A percentile compares a stretch with the other conserved stretches of the same genome.
These are phyloP conservation scores for Trichosurus vulpecula DNA, from an alignment of 2,797 vertebrate genomes.

Conservation along the genomic window DNA sequence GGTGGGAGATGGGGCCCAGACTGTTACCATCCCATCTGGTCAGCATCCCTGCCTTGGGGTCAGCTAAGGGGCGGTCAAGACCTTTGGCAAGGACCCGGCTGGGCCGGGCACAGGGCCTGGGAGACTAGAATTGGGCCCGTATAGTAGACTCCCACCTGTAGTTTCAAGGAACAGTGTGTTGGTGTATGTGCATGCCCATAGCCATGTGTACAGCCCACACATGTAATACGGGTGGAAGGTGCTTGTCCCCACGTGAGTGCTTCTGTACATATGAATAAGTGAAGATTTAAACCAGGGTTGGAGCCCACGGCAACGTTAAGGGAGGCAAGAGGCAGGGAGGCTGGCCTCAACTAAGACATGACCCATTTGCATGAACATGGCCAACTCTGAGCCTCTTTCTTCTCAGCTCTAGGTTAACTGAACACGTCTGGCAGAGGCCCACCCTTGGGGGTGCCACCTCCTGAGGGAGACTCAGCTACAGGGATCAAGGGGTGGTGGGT, in stretches of 20 bases:
- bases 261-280: not conserved
- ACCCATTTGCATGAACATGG: not conserved
- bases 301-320: not conserved
- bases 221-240: not conserved
- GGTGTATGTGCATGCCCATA: not conserved
- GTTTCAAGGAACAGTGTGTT: not conserved
- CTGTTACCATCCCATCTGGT: fast-evolving
- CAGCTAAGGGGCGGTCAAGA: not conserved
- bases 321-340: not conserved
- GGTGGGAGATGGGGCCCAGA: fast-evolving
- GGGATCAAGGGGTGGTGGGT: not conserved
- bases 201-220: not conserved
- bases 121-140: not conserved
- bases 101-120: not conserved
- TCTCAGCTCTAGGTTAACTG: not conserved
- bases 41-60: not conserved
- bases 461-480: not conserved
- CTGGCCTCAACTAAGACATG: not conserved
- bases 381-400: not conserved
- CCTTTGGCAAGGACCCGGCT: not conserved
- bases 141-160: not conserved
- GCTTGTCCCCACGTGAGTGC: not conserved
- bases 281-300: not conserved
- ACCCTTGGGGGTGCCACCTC: not conserved
- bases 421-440: not conserved